Evolutionary conservation across 1,140 invertebrate species (phyloP).

Genomic region (Sinonovacula constricta): DNA sequence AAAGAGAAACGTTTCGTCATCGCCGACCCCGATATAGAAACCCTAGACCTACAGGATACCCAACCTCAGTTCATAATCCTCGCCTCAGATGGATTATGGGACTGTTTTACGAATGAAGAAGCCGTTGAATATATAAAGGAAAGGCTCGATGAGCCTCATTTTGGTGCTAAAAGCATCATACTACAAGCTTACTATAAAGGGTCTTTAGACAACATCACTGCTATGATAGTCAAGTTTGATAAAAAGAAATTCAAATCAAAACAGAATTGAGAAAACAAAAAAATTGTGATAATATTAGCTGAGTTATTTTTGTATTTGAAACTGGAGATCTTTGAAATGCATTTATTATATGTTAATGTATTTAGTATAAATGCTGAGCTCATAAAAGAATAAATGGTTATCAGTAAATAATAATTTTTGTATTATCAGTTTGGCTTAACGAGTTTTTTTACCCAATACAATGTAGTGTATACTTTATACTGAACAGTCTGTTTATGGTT

Average conservation of each 20-base stretch:
- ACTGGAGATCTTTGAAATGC: too few species aligned
- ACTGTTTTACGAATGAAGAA: slow-evolving; percentile 96
- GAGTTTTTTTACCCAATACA: not conserved
- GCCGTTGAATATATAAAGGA: slow-evolving; percentile 85
- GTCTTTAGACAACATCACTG: slow-evolving; percentile 97
- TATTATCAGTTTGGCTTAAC: too few species aligned
- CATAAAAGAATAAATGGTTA: too few species aligned
- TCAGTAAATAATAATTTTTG: too few species aligned
- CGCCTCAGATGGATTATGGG: slow-evolving; percentile 97
- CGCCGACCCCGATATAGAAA: slow-evolving; percentile 95
- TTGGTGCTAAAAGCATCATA: slow-evolving; percentile 93
- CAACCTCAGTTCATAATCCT: slow-evolving; percentile 93
- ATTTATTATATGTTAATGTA: too few species aligned
- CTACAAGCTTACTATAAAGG: slow-evolving; percentile 94
- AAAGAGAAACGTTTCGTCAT: slow-evolving; percentile 96
- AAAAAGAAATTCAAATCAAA: slow-evolving; percentile 7
- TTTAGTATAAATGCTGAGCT: too few species aligned
- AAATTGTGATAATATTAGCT: slow-evolving; percentile 73
- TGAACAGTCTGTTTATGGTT: too few species aligned
- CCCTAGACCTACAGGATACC: slow-evolving; percentile 87
- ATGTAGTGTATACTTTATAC: not conserved
- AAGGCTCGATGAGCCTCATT: slow-evolving; percentile 88
- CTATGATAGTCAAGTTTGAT: slow-evolving; percentile 91
- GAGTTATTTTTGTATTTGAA: too few species aligned
- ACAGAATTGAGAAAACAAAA: slow-evolving; percentile 79